Percentiles rank a stretch among this genome's conserved stretches.
Conservation (phyloP, 2,113 vertebrate species). For the Syngnathoides biaculeatus region DNA sequence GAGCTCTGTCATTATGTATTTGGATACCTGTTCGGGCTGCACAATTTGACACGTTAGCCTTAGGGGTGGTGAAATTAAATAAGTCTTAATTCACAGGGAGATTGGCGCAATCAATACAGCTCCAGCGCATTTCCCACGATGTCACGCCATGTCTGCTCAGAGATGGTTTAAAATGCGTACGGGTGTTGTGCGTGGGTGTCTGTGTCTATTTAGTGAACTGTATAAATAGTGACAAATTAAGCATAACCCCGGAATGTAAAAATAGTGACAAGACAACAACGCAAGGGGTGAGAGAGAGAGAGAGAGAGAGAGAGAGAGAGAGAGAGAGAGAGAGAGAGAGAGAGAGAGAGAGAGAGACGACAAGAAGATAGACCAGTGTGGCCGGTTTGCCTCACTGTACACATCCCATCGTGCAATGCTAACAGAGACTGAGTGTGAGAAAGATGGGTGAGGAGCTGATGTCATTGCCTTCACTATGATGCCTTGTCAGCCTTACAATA, state of each 20-base stretch:
- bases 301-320: conserved; percentile 8
- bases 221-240: conserved; percentile 36
- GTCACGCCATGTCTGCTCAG: not conserved
- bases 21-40: conserved; percentile 35
- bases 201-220: conserved; percentile 21
- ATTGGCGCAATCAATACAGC: conserved; percentile 23
- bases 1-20: conserved; percentile 50
- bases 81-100: conserved; percentile 12
- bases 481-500: conserved; percentile 7
- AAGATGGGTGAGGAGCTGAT: conserved; percentile 35
- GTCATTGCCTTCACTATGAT: conserved; percentile 33
- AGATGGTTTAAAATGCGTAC: not conserved
- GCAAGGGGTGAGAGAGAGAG: conserved; percentile 56
- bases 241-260: conserved; percentile 57
- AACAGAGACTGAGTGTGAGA: conserved; percentile 31
- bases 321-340: conserved; percentile 4
- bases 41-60: conserved; percentile 26
- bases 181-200: conserved; percentile 7
- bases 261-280: conserved; percentile 55
- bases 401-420: conserved; percentile 64
- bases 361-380: conserved; percentile 69
- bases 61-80: conserved; percentile 28
- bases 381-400: conserved; percentile 65
- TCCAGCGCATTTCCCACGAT: conserved; percentile 27
- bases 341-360: conserved; percentile 22